A percentile compares a stretch with the other conserved stretches of the same genome.
Evolutionary conservation across 1,140 invertebrate genomes (phyloP).

Genomic region (Hermetia illucens): DNA sequence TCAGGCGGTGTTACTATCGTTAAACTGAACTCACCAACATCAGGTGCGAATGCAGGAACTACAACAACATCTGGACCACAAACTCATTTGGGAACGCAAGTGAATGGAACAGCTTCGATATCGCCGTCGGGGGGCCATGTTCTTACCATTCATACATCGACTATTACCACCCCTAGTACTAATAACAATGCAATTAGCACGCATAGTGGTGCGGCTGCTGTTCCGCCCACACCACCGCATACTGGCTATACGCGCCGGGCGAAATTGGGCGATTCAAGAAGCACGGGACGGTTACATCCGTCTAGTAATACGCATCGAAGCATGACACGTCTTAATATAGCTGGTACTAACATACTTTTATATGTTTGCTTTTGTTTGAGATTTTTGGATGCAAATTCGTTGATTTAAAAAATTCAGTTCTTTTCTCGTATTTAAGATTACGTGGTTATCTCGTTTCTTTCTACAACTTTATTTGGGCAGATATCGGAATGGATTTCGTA

Average conservation of each 20-base stretch:
- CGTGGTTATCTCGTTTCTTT: too few species aligned
- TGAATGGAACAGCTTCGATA: too few species aligned
- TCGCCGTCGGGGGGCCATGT: slow-evolving; percentile 4
- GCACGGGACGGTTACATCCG: slow-evolving; percentile 50
- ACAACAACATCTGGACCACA: too few species aligned
- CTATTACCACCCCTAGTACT: neutral
- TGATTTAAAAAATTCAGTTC: too few species aligned
- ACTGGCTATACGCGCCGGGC: slow-evolving; percentile 43
- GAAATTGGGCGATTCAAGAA: slow-evolving; percentile 50
- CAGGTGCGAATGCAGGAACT: slow-evolving; percentile 9
- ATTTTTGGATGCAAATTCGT: neutral
- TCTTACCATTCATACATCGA: slow-evolving; percentile 7
- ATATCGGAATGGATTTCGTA: too few species aligned
- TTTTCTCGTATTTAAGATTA: too few species aligned
- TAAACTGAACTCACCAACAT: slow-evolving; percentile 42
- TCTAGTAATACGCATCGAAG: slow-evolving; percentile 51
- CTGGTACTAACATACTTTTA: slow-evolving; percentile 24
- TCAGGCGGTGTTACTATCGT: slow-evolving; percentile 60
- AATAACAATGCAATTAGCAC: slow-evolving; percentile 6
- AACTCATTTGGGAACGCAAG: neutral
- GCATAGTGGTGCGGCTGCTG: slow-evolving; percentile 14
- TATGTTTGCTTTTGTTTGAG: neutral
- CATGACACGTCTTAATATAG: slow-evolving; percentile 58
- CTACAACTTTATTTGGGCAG: too few species aligned
- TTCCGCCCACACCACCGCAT: slow-evolving; percentile 16